Percentiles rank a stretch among this genome's conserved stretches.
Evolutionary conservation across 2,113 vertebrate genomes (phyloP).

Genomic region (Heterochromis multidens): DNA sequence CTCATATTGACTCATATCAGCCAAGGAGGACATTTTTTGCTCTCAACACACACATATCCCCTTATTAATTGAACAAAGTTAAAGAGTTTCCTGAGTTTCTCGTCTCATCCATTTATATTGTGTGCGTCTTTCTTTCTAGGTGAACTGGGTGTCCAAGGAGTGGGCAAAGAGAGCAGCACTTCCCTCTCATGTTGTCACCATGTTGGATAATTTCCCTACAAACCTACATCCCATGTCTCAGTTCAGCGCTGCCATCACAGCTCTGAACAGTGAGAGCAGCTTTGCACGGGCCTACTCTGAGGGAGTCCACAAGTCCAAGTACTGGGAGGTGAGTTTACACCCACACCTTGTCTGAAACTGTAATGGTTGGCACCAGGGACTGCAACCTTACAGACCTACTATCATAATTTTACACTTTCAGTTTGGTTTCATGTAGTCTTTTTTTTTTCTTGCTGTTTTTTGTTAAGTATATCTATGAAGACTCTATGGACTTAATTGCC

Average conservation of each 20-base stretch:
- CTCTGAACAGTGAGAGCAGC: slow-evolving; percentile 95
- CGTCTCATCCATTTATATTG: fast-evolving
- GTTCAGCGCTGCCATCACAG: slow-evolving; percentile 92
- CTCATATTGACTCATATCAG: not conserved
- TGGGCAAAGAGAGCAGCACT: slow-evolving; percentile 95
- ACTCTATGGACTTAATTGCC: slow-evolving; percentile 96
- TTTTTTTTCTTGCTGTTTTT: not conserved
- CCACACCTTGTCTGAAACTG: not conserved
- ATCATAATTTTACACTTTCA: not conserved
- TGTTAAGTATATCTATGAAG: slow-evolving; percentile 88
- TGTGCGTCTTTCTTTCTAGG: slow-evolving; percentile 63
- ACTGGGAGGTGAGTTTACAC: slow-evolving; percentile 87
- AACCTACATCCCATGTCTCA: slow-evolving; percentile 99
- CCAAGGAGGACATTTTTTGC: not conserved
- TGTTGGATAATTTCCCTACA: slow-evolving; percentile 97
- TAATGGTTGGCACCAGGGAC: no score
- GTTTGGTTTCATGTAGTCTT: not conserved
- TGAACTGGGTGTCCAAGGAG: slow-evolving; percentile 90
- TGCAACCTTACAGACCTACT: no score
- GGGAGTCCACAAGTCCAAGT: slow-evolving; percentile 89
- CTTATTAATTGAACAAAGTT: not conserved
- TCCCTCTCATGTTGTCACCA: slow-evolving; percentile 96
- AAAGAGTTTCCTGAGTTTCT: not conserved
- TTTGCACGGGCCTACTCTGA: slow-evolving; percentile 93
- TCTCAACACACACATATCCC: not conserved